Evolutionary conservation across 1,140 invertebrate genomes (phyloP), one percentile per base, ranked within the genome.

Genomic region (Neodiprion virginianus): DNA sequence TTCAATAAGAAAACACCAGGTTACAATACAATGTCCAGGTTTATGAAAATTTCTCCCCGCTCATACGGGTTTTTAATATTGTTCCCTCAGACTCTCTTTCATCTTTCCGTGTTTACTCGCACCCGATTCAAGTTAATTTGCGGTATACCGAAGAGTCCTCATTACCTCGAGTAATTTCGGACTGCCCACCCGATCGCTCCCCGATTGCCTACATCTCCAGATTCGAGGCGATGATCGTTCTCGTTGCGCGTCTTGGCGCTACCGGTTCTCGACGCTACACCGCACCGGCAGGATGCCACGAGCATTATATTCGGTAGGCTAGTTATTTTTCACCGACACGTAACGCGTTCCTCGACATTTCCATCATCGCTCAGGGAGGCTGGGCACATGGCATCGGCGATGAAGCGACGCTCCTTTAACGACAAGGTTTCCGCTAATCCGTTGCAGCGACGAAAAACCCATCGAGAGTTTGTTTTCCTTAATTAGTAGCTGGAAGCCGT

Each of bases 101-200:
- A 61, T 61, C 53, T 61, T 61, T 61, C 8, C 53, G 53, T 61
- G 53, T 61, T 61, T 61, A 17, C 53, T 61, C 53, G 53, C 53
- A 8, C 53, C 53, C 53, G 53, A 61, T 61, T 61, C 53, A 17
- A 61, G 53, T 61, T 61, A 61, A 61, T 61, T 61, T 61, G 53
- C 53, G 53, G 53, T 61, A 61, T 17, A 61, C n/a, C 53, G 53
- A 17, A 61, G 53, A 61, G 53, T 61, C 53, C 53, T 61, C 53
- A 61, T 61, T 61, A 61, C 53, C 11, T 12, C n/a, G n/a, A 17
- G 53, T 61, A 61, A 61, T 61, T 61, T 7, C 53, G 53, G 53
- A 17, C 53, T 61, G 53, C 53, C 53, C 8, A 61, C 53, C 53
- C 53, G n/a, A 61, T 61, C 53, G 53, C n/a, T 61, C 5, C 28